Percentiles rank a stretch among this genome's conserved stretches.
Evolutionary conservation across 2,888 invertebrate species (phyloP).

Genomic region (Pachycephus smyrnensis): DNA sequence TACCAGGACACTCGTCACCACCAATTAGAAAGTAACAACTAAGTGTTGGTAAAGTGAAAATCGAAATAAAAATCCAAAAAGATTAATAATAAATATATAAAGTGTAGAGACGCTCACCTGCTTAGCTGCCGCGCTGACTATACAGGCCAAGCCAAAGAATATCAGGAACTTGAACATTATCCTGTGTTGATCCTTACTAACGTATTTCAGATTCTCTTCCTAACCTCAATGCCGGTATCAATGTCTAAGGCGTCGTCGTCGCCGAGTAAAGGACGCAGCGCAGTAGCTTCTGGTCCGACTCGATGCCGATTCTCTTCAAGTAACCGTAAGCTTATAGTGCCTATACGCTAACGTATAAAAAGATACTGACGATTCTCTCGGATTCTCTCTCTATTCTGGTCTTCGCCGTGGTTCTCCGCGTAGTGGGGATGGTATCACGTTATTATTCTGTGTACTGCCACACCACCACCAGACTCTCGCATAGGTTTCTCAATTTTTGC

Average conservation of each 20-base stretch:
- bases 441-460: neutral
- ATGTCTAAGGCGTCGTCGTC: too few relatives aligned
- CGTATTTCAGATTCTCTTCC: too few relatives aligned
- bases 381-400: neutral
- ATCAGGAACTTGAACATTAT: neutral
- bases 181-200: neutral
- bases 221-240: too few relatives aligned
- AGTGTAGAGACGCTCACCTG: neutral
- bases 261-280: neutral
- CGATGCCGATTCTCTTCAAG: neutral
- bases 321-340: neutral
- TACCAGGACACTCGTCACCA: neutral
- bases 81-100: neutral
- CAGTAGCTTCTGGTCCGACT: neutral
- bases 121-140: neutral
- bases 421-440: neutral
- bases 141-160: neutral
- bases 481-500: neutral
- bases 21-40: neutral
- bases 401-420: neutral
- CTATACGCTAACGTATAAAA: neutral
- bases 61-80: neutral
- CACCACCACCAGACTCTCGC: neutral
- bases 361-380: neutral
- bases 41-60: too few relatives aligned